Evolutionary conservation across 2,113 vertebrate genomes (phyloP).

Genomic region (Gavialis gangeticus): DNA sequence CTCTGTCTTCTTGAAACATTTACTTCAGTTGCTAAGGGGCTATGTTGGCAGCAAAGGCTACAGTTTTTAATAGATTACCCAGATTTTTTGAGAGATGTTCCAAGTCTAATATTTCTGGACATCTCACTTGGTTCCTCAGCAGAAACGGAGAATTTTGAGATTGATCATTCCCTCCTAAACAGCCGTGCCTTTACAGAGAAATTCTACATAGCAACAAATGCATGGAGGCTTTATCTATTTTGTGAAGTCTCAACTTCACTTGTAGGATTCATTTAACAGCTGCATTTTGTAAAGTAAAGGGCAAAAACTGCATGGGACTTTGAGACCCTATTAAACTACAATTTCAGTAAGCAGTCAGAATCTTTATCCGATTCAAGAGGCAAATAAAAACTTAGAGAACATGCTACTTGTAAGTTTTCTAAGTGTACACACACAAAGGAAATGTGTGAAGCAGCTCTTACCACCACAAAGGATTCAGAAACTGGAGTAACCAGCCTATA

Average conservation of each 20-base stretch:
- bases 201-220: not conserved
- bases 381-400: not conserved
- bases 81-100: not conserved
- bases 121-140: not conserved
- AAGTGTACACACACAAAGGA: not conserved
- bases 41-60: not conserved
- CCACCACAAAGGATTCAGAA: conserved; percentile 41
- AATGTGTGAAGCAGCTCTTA: not conserved
- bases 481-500: conserved; percentile 36
- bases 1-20: not conserved
- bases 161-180: not conserved
- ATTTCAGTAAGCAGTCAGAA: not conserved
- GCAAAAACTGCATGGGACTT: not conserved
- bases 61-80: not conserved
- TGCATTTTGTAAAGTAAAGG: not conserved
- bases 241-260: not conserved
- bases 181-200: not conserved
- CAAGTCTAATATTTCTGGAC: conserved; percentile 1
- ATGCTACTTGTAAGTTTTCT: not conserved
- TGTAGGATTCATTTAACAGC: not conserved
- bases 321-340: not conserved
- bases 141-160: conserved; percentile 22
- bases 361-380: not conserved
- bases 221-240: no score
- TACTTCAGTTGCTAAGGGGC: not conserved